Percentiles rank a stretch among this genome's conserved stretches.
These are phyloP conservation scores for Muntiacus reevesi DNA, from an alignment of 2,113 vertebrate species.

Conservation along the genomic window DNA sequence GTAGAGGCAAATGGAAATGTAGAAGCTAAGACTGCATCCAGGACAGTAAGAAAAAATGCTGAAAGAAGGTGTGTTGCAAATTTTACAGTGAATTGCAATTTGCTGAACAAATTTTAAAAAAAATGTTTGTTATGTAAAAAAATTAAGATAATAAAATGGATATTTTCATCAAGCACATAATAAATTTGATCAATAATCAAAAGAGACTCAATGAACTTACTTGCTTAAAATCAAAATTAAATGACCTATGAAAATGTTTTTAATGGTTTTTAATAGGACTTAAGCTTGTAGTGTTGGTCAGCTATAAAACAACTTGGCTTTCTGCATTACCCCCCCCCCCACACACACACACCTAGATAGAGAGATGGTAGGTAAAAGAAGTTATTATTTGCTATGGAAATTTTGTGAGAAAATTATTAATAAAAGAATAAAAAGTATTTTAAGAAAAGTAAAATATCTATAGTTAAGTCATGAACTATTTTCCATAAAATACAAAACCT, in stretches of 20 bases:
- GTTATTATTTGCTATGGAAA: not conserved
- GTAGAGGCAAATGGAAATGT: not conserved
- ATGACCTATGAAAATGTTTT: not conserved
- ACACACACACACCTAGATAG: rapidly evolving
- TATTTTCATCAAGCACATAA: not conserved
- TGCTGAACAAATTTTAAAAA: not conserved
- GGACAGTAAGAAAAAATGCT: not conserved
- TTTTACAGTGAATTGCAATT: not conserved
- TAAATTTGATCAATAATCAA: not conserved
- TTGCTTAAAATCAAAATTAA: not conserved
- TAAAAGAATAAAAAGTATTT: not conserved
- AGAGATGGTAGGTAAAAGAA: not conserved
- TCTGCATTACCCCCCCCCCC: rapidly evolving
- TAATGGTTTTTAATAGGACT: not conserved
- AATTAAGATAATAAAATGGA: not conserved
- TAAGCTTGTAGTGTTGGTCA: not conserved
- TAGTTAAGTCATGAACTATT: not conserved
- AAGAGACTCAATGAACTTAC: not conserved
- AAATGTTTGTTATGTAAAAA: not conserved
- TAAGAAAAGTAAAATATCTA: not conserved
- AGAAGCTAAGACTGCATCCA: not conserved
- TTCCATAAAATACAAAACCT: not conserved
- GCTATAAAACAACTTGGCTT: not conserved
- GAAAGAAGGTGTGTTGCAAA: not conserved
- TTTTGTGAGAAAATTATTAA: not conserved